These are phyloP conservation scores for Sesia bembeciformis DNA, from an alignment of 2,888 invertebrate species.

Conservation along the genomic window DNA sequence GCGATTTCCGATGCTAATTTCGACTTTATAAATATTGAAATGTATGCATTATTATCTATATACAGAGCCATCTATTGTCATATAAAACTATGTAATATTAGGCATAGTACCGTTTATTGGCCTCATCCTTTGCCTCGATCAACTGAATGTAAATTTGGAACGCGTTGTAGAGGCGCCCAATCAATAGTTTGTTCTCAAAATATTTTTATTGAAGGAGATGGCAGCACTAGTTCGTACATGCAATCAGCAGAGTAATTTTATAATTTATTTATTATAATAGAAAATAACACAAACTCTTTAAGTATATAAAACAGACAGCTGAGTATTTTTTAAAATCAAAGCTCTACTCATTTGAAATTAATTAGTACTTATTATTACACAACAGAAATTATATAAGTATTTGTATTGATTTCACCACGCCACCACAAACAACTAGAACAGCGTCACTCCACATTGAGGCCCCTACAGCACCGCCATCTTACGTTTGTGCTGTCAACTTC, in stretches of 20 bases:
- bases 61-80: constrained; percentile 46
- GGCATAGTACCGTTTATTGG: constrained; percentile 25
- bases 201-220: constrained; percentile 30
- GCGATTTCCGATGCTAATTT: too few relatives aligned
- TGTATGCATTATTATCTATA: background rate
- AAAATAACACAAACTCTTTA: background rate
- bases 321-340: too few relatives aligned
- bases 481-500: constrained; percentile 55
- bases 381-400: background rate
- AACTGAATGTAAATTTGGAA: too few relatives aligned
- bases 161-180: too few relatives aligned
- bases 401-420: background rate
- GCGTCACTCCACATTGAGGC: background rate
- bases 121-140: constrained; percentile 8
- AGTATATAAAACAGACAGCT: background rate
- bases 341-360: background rate
- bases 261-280: background rate
- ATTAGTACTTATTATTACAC: background rate
- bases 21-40: too few relatives aligned
- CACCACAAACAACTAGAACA: background rate
- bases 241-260: background rate
- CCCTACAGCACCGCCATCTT: constrained; percentile 63
- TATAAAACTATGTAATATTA: constrained; percentile 28
- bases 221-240: constrained; percentile 26
- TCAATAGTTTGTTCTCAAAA: too few relatives aligned